A percentile compares a stretch with the other conserved stretches of the same genome.
These are phyloP conservation scores for Coptodon rendalli DNA, from an alignment of 2,113 vertebrate species.

Conservation along the genomic window DNA sequence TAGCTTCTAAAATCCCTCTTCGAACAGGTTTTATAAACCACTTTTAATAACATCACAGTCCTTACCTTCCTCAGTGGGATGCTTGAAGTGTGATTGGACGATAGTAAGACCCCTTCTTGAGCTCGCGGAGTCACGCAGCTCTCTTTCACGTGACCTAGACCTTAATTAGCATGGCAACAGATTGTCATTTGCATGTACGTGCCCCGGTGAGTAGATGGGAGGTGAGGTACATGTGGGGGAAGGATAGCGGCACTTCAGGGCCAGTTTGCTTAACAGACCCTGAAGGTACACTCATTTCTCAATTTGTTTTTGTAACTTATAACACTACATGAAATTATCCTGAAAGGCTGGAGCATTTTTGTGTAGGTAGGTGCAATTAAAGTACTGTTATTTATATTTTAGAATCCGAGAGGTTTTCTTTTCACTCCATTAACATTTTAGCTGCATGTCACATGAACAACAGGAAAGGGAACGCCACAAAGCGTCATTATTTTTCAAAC, in stretches of 20 bases:
- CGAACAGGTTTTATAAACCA: background rate
- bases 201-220: constrained; percentile 36
- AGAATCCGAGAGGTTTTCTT: background rate
- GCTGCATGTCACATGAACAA: constrained; percentile 2
- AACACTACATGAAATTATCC: background rate
- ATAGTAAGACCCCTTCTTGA: background rate
- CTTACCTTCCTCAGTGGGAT: background rate
- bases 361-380: background rate
- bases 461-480: constrained; percentile 6
- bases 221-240: constrained; percentile 14
- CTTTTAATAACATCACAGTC: background rate
- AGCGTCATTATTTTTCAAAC: constrained; percentile 40
- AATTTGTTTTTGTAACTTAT: constrained; percentile 40
- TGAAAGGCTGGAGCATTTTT: background rate
- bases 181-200: constrained; percentile 70
- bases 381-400: background rate
- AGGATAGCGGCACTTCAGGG: constrained; percentile 43
- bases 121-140: constrained; percentile 12
- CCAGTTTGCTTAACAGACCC: constrained; percentile 45
- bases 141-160: constrained; percentile 50
- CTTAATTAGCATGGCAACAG: constrained; percentile 66
- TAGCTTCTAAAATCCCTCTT: background rate
- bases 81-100: constrained; percentile 3
- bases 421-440: background rate
- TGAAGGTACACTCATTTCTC: constrained; percentile 30